Evolutionary conservation across 2,113 vertebrate species (phyloP).

Genomic region (Pionites leucogaster): DNA sequence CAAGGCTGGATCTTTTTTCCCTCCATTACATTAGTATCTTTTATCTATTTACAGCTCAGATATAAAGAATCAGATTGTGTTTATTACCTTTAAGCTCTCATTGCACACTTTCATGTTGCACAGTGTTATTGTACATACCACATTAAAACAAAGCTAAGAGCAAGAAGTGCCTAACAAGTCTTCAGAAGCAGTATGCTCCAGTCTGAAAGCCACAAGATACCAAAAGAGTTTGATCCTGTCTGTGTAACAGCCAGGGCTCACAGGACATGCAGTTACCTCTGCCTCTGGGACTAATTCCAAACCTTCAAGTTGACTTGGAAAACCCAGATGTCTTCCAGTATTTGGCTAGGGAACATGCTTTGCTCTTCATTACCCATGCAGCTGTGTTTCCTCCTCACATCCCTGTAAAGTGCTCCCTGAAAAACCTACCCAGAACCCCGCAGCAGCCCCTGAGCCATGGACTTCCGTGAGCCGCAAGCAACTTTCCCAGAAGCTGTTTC

Average conservation of each 20-base stretch:
- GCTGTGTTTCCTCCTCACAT: neutral
- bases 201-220: neutral
- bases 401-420: neutral
- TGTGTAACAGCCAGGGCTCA: neutral
- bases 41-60: neutral
- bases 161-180: neutral
- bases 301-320: neutral
- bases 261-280: neutral
- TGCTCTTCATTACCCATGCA: neutral
- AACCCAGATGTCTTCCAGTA: neutral
- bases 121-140: neutral
- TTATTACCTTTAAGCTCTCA: neutral
- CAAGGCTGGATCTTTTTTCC: neutral
- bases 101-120: neutral
- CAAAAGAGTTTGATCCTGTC: neutral
- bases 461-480: neutral
- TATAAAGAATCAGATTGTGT: neutral
- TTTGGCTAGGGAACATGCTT: neutral
- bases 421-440: neutral
- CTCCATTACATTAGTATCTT: neutral
- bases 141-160: neutral
- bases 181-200: neutral
- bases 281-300: neutral
- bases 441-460: rapidly evolving
- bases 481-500: neutral